A percentile compares a stretch with the other conserved stretches of the same genome.
phyloP scores from a whole-genome alignment of 1,140 invertebrate genomes.

The Drosophila rufa region DNA sequence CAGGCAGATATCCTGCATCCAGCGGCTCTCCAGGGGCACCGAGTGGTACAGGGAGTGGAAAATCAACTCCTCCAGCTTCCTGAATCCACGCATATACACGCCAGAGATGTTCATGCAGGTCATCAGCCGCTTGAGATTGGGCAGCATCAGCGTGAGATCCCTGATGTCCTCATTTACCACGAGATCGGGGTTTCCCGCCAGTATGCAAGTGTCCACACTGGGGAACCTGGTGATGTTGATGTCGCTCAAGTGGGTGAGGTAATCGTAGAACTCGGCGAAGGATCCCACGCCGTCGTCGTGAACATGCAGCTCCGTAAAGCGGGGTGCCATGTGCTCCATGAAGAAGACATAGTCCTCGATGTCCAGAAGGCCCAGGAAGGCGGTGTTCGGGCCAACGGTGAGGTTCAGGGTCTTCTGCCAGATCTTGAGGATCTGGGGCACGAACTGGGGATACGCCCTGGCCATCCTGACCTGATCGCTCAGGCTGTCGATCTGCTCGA shows the following conservation, averaged over 20 bases:
- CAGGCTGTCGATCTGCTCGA: constrained; percentile 61
- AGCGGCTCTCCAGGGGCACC: constrained; percentile 60
- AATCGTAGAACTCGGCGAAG: constrained; percentile 69
- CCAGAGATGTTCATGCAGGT: constrained; percentile 73
- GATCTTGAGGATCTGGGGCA: constrained; percentile 53
- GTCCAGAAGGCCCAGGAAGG: constrained; percentile 51
- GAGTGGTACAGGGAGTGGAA: constrained; percentile 73
- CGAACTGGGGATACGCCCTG: constrained; percentile 70
- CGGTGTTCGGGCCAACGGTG: constrained; percentile 61
- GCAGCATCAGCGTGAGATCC: constrained; percentile 57
- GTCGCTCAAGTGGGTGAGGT: constrained; percentile 65
- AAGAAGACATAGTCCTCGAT: constrained; percentile 75
- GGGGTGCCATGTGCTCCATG: constrained; percentile 63
- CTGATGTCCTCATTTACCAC: constrained; percentile 64
- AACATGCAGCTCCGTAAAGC: constrained; percentile 65
- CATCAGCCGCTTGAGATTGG: constrained; percentile 60
- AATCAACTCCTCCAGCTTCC: constrained; percentile 59
- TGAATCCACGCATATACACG: constrained; percentile 48
- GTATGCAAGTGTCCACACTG: constrained; percentile 55
- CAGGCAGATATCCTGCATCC: constrained; percentile 66
- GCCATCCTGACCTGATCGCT: constrained; percentile 74
- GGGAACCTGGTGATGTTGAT: constrained; percentile 54
- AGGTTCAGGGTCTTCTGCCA: constrained; percentile 52
- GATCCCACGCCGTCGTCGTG: constrained; percentile 62
- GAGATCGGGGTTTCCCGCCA: constrained; percentile 53